Conservation (phyloP, 2,797 vertebrate species). For the Silurus aristotelis region DNA sequence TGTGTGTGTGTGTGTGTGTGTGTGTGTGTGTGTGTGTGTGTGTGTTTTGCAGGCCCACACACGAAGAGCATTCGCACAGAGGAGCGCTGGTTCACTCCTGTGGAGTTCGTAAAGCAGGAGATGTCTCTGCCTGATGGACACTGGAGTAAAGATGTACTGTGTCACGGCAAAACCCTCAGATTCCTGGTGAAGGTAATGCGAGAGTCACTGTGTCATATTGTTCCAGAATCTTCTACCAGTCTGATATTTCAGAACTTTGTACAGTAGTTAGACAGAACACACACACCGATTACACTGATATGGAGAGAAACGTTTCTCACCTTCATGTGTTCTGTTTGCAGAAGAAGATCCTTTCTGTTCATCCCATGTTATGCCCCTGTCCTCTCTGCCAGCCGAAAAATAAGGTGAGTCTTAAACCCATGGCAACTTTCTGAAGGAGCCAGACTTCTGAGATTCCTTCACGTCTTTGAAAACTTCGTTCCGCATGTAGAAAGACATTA, state of each 20-base stretch:
- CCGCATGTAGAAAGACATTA: too few relatives aligned
- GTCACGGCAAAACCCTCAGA: slow-evolving; percentile 57
- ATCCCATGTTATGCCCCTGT: slow-evolving; percentile 60
- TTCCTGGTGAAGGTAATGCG: slow-evolving; percentile 61
- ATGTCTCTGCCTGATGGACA: not conserved
- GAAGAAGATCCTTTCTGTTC: slow-evolving; percentile 53
- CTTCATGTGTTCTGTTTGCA: slow-evolving; percentile 51
- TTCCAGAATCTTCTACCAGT: too few relatives aligned
- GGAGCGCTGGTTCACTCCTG: slow-evolving; percentile 65
- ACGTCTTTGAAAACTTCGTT: too few relatives aligned
- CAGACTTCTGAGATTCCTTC: too few relatives aligned
- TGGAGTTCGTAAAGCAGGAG: slow-evolving; percentile 61
- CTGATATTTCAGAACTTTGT: too few relatives aligned
- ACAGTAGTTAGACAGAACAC: too few relatives aligned
- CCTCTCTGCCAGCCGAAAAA: slow-evolving; percentile 6
- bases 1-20: not conserved
- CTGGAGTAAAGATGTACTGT: slow-evolving; percentile 45
- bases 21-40: not conserved
- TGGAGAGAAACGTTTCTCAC: too few relatives aligned
- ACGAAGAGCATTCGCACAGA: slow-evolving; percentile 70
- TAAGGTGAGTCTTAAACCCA: not conserved
- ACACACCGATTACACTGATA: too few relatives aligned
- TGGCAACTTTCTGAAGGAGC: too few relatives aligned
- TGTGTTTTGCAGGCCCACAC: slow-evolving; percentile 50
- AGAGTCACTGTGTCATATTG: too few relatives aligned